A percentile compares a stretch with the other conserved stretches of the same genome.
Conservation (phyloP, 2,113 vertebrate genomes). For the Sapayoa aenigma region DNA sequence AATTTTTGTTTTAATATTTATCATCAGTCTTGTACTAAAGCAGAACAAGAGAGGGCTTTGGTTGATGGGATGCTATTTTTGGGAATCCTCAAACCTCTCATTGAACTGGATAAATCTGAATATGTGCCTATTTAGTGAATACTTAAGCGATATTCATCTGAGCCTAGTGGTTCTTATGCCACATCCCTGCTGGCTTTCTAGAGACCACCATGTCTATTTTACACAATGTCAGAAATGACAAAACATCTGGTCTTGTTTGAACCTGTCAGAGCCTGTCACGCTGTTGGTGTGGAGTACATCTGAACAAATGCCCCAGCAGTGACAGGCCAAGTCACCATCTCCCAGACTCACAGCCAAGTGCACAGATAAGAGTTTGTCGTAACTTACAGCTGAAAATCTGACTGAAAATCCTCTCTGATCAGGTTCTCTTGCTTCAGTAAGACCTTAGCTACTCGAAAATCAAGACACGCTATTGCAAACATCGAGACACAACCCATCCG, state of each 20-base stretch:
- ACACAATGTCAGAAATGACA: background rate
- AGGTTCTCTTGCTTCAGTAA: background rate
- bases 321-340: background rate
- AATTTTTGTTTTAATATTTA: background rate
- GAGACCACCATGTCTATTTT: background rate
- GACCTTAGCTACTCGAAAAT: background rate
- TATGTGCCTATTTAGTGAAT: background rate
- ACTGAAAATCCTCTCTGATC: background rate
- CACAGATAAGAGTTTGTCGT: background rate
- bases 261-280: background rate
- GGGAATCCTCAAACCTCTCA: background rate
- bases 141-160: background rate
- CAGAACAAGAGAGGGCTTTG: background rate
- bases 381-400: background rate
- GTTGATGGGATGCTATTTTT: background rate
- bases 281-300: background rate
- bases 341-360: background rate
- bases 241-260: background rate
- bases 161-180: background rate
- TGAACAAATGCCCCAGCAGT: background rate
- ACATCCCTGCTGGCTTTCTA: background rate
- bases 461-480: background rate
- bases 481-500: background rate
- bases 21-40: background rate
- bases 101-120: background rate